A percentile compares a stretch with the other conserved stretches of the same genome.
phyloP scores from a whole-genome alignment of 2,888 invertebrate species.

The Cenopis cana region DNA sequence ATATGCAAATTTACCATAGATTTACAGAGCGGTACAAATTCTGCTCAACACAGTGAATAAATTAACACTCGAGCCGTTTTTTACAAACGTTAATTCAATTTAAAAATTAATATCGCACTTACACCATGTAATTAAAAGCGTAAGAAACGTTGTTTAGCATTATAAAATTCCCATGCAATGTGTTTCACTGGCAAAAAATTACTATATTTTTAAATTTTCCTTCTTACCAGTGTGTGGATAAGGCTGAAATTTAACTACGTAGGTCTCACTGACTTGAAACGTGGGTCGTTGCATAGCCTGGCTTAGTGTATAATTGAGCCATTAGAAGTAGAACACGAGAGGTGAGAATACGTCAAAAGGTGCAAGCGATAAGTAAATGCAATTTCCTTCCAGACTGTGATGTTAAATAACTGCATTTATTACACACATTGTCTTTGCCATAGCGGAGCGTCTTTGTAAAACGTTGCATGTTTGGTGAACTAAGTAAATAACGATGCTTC shows the following conservation, averaged over 20 bases:
- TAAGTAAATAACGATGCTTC: slow-evolving; percentile 25
- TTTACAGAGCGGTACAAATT: slow-evolving; percentile 42
- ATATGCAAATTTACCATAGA: slow-evolving; percentile 31
- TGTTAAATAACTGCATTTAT: slow-evolving; percentile 65
- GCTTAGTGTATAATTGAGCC: slow-evolving; percentile 69
- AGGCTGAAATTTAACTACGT: slow-evolving; percentile 11
- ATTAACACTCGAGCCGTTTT: slow-evolving; percentile 49
- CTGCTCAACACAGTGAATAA: slow-evolving; percentile 44
- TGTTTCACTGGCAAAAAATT: slow-evolving; percentile 49
- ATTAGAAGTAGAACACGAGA: slow-evolving; percentile 71
- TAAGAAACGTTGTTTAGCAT: slow-evolving; percentile 64
- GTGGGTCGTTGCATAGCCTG: slow-evolving; percentile 48
- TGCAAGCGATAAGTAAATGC: slow-evolving; percentile 72
- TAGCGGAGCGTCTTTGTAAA: slow-evolving; percentile 54
- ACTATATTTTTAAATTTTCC: slow-evolving; percentile 42
- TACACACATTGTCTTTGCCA: slow-evolving; percentile 52
- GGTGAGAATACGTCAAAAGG: slow-evolving; percentile 73
- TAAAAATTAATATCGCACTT: slow-evolving; percentile 65
- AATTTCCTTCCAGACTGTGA: slow-evolving; percentile 66
- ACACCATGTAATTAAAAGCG: slow-evolving; percentile 67
- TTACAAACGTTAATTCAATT: slow-evolving; percentile 61
- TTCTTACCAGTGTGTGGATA: slow-evolving; percentile 26
- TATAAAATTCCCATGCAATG: slow-evolving; percentile 62
- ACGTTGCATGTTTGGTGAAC: slow-evolving; percentile 47
- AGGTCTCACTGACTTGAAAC: slow-evolving; percentile 6